phyloP scores from a whole-genome alignment of 2,797 vertebrate genomes.

The Siniperca obscura region DNA sequence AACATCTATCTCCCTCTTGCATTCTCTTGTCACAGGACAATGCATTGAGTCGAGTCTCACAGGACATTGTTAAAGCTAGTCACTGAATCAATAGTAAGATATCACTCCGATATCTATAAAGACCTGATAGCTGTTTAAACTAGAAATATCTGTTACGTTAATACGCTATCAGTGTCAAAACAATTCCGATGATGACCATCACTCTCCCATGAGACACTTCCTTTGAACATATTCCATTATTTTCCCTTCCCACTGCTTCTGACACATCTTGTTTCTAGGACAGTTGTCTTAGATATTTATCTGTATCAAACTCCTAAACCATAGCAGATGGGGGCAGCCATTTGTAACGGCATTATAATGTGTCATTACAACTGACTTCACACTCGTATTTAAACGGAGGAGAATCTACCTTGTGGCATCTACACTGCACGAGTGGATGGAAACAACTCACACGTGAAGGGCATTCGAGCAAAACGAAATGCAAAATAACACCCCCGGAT shows the following conservation, averaged over 20 bases:
- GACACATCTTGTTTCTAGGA: conserved; percentile 3
- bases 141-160: background rate
- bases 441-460: conserved; percentile 46
- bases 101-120: conserved; percentile 34
- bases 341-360: conserved; percentile 45
- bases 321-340: conserved; percentile 47
- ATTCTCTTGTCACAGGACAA: conserved; percentile 59
- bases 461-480: conserved; percentile 39
- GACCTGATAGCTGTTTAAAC: conserved; percentile 24
- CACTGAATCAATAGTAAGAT: conserved; percentile 47
- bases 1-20: conserved; percentile 33
- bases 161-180: background rate
- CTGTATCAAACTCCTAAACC: conserved; percentile 26
- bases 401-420: conserved; percentile 48
- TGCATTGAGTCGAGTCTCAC: conserved; percentile 48
- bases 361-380: conserved; percentile 57
- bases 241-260: conserved; percentile 23
- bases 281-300: conserved; percentile 29
- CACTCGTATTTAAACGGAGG: conserved; percentile 22
- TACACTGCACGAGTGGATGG: conserved; percentile 24
- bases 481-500: conserved; percentile 49
- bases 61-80: conserved; percentile 57
- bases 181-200: conserved; percentile 22
- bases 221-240: conserved; percentile 23
- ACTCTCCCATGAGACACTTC: conserved; percentile 8